phyloP scores from a whole-genome alignment of 2,113 vertebrate species.

The Rutilus rutilus region DNA sequence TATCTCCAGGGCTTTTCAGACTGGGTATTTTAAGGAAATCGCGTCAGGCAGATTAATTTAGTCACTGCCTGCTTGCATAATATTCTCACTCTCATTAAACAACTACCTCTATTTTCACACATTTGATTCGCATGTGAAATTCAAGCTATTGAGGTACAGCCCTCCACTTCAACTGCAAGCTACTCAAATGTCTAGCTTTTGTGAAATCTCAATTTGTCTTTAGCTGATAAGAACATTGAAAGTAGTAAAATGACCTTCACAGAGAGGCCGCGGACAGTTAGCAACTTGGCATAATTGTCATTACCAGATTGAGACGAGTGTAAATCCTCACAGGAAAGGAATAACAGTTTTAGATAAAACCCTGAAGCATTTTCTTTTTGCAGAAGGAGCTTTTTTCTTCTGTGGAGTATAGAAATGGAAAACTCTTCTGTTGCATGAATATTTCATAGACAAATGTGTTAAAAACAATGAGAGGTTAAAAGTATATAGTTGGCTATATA shows the following conservation, averaged over 20 bases:
- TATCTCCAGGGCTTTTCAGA: conserved; percentile 13
- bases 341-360: conserved; percentile 19
- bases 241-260: conserved; percentile 18
- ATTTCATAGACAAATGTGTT: conserved; percentile 39
- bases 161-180: conserved; percentile 38
- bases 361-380: conserved; percentile 4
- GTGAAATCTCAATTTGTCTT: conserved; percentile 35
- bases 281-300: conserved; percentile 20
- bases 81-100: conserved; percentile 59
- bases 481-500: conserved; percentile 7
- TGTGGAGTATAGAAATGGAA: conserved; percentile 11
- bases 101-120: conserved; percentile 53
- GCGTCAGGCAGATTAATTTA: conserved; percentile 47
- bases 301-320: not conserved
- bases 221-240: conserved; percentile 33
- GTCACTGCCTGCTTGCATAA: conserved; percentile 21
- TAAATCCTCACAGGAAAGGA: conserved; percentile 3
- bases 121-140: conserved; percentile 55
- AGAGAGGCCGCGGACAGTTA: not conserved
- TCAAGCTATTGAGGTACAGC: conserved; percentile 47
- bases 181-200: conserved; percentile 39
- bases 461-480: conserved; percentile 10
- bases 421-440: conserved; percentile 24
- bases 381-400: not conserved
- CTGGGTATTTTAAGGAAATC: conserved; percentile 21